Base-by-base conservation (phyloP, 2,797 vertebrate genomes). In the Acanthurus tractus region DNA sequence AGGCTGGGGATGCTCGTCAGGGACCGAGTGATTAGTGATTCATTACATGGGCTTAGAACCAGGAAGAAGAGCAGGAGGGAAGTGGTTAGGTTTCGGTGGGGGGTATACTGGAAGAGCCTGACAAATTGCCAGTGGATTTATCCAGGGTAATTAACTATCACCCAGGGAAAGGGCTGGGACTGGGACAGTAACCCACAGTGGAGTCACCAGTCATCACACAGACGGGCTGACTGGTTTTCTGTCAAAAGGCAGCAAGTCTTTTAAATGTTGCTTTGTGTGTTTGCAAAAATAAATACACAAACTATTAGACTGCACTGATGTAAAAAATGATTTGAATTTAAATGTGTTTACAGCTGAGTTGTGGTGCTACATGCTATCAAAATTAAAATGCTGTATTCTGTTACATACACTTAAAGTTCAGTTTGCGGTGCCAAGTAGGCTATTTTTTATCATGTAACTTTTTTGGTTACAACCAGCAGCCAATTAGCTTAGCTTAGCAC, bases 21-120 rank as follows among this genome's bases (percentile, higher is more conserved):
- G 91, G 95, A 94, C 94, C 76, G 85, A 93, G 95, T 96, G 95
- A 97, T 96, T 94, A 94, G 92, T 93, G 95, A 96, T 96, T 97
- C 96, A 97, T 97, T 96, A 97, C 94, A 95, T 90, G 87, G 93
- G 95, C 95, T 97, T 97, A 96, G 94, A 95, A 93, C 64, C 88
- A 94, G 86, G 87, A 93, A 93, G 78, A 91, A 83, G 83, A 87
- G 80, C 25, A 76, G 80, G 66, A 83, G 86, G 84, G 76, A 88
- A 81, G 84, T 76, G 79, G 75, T 70, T 80, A 63, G 63, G 68
- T 74, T 81, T 86, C 36, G 8, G 71, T 69, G 75, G 76, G 54
- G 76, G 84, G 75, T 45, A 75, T 70, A 84, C 75, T 62, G 83
- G 82, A 81, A 85, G 86, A 85, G 87, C 74, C 82, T 91, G 92